phyloP scores from a whole-genome alignment of 2,113 vertebrate genomes.

The Deroptyus accipitrinus region DNA sequence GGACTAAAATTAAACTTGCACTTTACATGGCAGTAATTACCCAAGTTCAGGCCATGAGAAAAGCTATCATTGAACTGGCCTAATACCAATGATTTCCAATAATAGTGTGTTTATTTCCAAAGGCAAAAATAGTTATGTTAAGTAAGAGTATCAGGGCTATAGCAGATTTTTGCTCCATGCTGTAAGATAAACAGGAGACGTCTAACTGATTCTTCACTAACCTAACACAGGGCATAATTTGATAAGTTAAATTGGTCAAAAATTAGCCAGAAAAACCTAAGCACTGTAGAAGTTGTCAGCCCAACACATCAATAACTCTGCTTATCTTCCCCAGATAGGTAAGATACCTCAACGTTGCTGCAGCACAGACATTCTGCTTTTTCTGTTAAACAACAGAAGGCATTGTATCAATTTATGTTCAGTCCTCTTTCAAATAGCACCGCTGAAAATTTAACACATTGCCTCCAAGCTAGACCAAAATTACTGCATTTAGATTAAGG shows the following conservation, averaged over 20 bases:
- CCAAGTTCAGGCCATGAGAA: not conserved
- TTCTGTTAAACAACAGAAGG: not conserved
- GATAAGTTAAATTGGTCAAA: not conserved
- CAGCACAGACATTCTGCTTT: not conserved
- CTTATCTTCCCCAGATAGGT: not conserved
- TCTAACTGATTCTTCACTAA: not conserved
- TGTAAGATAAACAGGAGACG: not conserved
- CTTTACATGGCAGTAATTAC: not conserved
- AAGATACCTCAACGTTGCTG: not conserved
- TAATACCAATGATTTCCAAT: not conserved
- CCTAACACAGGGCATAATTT: not conserved
- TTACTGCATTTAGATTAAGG: not conserved
- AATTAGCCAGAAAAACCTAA: not conserved
- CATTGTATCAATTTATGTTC: not conserved
- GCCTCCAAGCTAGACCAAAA: not conserved
- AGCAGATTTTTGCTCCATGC: not conserved
- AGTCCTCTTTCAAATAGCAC: not conserved
- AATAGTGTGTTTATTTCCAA: not conserved
- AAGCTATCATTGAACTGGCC: not conserved
- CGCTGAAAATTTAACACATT: not conserved
- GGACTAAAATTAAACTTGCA: not conserved
- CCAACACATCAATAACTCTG: not conserved
- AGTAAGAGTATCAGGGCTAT: not conserved
- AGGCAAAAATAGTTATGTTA: not conserved
- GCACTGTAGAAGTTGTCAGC: not conserved